Base-by-base conservation (phyloP, 2,888 invertebrate genomes). In the Lysandra bellargus region DNA sequence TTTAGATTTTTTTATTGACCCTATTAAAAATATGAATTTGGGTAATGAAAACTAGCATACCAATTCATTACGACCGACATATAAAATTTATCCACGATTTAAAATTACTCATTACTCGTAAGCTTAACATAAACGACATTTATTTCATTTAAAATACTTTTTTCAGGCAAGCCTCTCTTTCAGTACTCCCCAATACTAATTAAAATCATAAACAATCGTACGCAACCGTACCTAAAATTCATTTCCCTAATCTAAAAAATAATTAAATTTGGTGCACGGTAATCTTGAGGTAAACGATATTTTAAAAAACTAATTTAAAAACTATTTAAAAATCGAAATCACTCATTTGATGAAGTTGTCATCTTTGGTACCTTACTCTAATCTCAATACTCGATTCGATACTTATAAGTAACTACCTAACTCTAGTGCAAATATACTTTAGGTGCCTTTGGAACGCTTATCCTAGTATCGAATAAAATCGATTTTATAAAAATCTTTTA, bases 251-350 rank as follows among this genome's bases (percentile, higher is more conserved):
- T 90, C 84, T 91, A 90, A 90, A 87, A 90, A 57, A 57, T 90
- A 89, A 89, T 90, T 94, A 89, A 89, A 90, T 94, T 94, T 94
- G 93, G 94, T 94, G 94, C 92, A 85, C 92, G 93, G 94, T 94
- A 94, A 94, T 91, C 93, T 90, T 94, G 94, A 94, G 94, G 94
- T 94, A 94, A 91, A 89, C 86, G 88, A 89, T 79, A 79, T 79
- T 74, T 85, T 84, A 84, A 84, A 57, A 84, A 84, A 49, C 76
- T 76, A 76, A 23, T 69, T 85, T 84, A 83, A 84, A 83, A 85
- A 81, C 84, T 84, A 83, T 33, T 14, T 14, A 69, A 83, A 82
- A 87, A 84, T 89, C 87, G 88, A 87, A 91, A 89, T 88, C 87
- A 89, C 92, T 93, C 93, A 94, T 94, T 91, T 93, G 93, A 94